Percentiles rank a stretch among this genome's conserved stretches.
Conservation (phyloP, 2,113 vertebrate species). For the Meles meles region DNA sequence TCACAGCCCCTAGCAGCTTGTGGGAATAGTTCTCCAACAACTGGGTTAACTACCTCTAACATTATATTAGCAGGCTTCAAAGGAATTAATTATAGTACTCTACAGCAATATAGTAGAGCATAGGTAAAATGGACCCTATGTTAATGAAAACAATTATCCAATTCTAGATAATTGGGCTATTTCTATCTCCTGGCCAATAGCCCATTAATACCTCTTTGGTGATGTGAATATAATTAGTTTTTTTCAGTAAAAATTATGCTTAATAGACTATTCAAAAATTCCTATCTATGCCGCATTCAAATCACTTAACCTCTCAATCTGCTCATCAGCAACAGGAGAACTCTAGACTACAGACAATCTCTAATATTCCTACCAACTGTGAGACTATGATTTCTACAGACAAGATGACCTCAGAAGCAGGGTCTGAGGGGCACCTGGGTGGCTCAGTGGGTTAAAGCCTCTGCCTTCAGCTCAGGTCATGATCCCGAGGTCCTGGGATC, state of each 20-base stretch:
- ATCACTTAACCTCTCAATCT: conserved; percentile 13
- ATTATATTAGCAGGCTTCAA: not conserved
- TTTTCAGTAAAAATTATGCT: conserved; percentile 37
- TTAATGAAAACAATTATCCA: conserved; percentile 55
- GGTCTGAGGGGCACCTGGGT: no score
- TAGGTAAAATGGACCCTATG: conserved; percentile 24
- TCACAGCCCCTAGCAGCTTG: not conserved
- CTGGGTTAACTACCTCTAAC: not conserved
- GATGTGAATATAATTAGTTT: conserved; percentile 20
- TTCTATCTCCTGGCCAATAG: conserved; percentile 26
- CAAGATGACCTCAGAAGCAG: not conserved
- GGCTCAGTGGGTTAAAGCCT: no score
- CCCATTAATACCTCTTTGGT: conserved; percentile 10
- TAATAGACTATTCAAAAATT: conserved; percentile 27
- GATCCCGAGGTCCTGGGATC: no score
- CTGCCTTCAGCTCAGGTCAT: no score
- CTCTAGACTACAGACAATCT: not conserved
- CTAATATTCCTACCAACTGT: not conserved
- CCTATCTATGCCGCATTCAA: not conserved
- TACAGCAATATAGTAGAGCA: not conserved
- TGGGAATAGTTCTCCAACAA: not conserved
- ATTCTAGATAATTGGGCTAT: conserved; percentile 38
- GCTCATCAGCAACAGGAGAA: not conserved
- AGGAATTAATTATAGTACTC: not conserved
- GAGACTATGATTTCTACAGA: not conserved